Conservation (phyloP, 1,140 invertebrate genomes). For the Drosophila sp. region DNA sequence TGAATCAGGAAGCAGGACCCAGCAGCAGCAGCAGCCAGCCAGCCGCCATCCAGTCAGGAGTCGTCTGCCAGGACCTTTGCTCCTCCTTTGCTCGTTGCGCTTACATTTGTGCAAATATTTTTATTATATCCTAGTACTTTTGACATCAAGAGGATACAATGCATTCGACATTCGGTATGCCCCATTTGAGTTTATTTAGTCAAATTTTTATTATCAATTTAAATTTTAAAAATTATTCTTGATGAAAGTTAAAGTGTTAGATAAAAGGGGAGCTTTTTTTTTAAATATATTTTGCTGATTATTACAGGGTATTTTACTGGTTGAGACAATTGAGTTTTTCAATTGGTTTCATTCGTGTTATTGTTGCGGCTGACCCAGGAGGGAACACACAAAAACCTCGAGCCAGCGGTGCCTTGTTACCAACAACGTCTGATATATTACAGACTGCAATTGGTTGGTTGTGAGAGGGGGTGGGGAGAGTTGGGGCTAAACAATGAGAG, state of each 20-base stretch:
- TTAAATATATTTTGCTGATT: not conserved
- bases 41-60: not conserved
- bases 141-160: not conserved
- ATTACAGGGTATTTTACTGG: constrained; percentile 1
- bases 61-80: constrained; percentile 5
- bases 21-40: not conserved
- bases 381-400: constrained; percentile 1
- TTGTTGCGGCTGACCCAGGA: constrained; percentile 24
- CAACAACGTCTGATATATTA: constrained; percentile 56
- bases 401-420: constrained; percentile 13
- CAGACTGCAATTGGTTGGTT: constrained; percentile 21
- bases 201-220: not conserved
- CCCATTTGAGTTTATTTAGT: not conserved
- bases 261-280: too few species aligned
- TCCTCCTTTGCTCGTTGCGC: not conserved
- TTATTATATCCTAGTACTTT: constrained; percentile 39
- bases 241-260: too few species aligned
- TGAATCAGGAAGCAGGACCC: constrained; percentile 1
- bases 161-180: not conserved
- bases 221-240: too few species aligned
- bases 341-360: constrained; percentile 33
- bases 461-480: not conserved
- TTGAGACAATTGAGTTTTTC: constrained; percentile 27
- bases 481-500: constrained; percentile 7
- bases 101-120: constrained; percentile 68